Evolutionary conservation across 1,140 invertebrate species (phyloP).

Genomic region (Sarcophaga bullata): DNA sequence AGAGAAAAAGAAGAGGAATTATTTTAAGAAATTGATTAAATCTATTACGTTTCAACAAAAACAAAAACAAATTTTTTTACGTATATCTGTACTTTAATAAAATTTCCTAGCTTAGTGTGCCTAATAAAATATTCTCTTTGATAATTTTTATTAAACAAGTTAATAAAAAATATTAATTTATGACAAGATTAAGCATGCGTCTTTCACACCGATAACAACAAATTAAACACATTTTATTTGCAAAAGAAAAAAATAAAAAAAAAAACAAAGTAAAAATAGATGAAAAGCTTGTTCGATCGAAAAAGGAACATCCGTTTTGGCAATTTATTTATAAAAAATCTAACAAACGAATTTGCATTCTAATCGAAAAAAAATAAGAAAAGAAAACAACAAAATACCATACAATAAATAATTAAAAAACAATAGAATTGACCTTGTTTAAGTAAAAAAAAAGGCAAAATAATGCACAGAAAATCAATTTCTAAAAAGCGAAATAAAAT

Average conservation of each 20-base stretch:
- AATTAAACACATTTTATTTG: background rate
- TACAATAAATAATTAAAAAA: conserved; percentile 11
- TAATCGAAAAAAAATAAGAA: background rate
- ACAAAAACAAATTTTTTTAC: too few relatives aligned
- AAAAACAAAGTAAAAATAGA: background rate
- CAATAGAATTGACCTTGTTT: conserved; percentile 34
- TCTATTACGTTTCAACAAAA: conserved; percentile 1
- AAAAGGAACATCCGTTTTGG: conserved; percentile 37
- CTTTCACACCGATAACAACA: background rate
- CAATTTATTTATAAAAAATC: background rate
- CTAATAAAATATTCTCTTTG: background rate
- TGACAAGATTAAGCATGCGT: background rate
- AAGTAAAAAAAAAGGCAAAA: background rate
- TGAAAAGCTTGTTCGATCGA: background rate
- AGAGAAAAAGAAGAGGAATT: background rate
- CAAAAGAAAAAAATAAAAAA: background rate
- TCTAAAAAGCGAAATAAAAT: background rate
- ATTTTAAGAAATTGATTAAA: background rate
- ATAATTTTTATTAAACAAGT: background rate
- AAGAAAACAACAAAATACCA: background rate
- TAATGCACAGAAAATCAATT: background rate
- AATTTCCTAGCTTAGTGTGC: background rate
- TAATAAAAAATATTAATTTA: conserved; percentile 6
- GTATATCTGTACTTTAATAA: too few relatives aligned
- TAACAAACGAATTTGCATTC: conserved; percentile 3